Evolutionary conservation across 2,888 invertebrate species (phyloP), one percentile per base, ranked within the genome.

Genomic region (Cheilosia pagana): DNA sequence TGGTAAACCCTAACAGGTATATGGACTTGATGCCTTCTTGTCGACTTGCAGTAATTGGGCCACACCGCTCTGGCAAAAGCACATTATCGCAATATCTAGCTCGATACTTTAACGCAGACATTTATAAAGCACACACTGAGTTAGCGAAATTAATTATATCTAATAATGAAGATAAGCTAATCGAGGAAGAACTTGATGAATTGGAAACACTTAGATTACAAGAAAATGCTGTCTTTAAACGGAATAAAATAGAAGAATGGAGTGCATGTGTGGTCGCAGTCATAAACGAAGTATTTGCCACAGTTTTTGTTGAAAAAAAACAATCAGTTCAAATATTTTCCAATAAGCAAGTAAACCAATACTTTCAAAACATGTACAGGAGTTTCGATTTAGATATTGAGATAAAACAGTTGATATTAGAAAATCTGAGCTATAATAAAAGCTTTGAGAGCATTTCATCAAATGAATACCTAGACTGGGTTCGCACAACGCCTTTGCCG

Each of bases 1-100:
- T 92, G 85, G 92, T 92, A 88, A 95, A 95, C 90, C 95, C 95
- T 7, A 91, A 94, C 19, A 93, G 93, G 1, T 95, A 92, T 90
- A 90, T 95, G 14, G 90, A 93, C 77, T 89, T 94, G 6, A 91
- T 93, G 45, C 93, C 94, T 7, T 93, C 92, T 41, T 94, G 94
- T 87, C 93, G 94, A 89, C 90, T 95, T 45, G 93, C 94, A 60
- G 92, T 95, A 48, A 91, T 94, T 70, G 95, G 95, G 1, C 94
- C 95, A 4, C 92, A 92, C 86, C 91, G 90, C 59, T 93, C 94
- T 14, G 95, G 95, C 1, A 95, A 94, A 92, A 93, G 93, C 2
- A 92, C 93, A 87, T 89, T 95, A 41, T 91, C 94, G 1, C 89
- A 93, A 76, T 52, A 60, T 8, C 93, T 94, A 87, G 90, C 95